Evolutionary conservation across 2,797 vertebrate species (phyloP).

Genomic region (Champsocephalus esox): DNA sequence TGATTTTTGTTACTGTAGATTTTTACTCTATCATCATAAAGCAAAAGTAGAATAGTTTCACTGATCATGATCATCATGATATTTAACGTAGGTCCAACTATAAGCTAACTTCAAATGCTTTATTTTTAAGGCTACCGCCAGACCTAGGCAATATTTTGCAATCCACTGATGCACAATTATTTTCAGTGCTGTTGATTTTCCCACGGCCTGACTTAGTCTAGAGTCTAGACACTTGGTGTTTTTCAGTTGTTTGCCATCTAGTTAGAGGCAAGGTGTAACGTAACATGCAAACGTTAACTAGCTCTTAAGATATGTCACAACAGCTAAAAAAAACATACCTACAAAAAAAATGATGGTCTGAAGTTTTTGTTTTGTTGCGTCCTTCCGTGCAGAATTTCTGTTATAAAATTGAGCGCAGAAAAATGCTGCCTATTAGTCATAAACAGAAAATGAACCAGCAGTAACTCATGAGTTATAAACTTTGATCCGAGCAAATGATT

Average conservation of each 20-base stretch:
- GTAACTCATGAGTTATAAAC: background rate
- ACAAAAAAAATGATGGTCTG: background rate
- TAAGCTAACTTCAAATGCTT: no score
- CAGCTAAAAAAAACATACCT: background rate
- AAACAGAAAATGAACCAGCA: background rate
- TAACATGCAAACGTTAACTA: slow-evolving; percentile 16
- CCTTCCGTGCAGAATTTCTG: background rate
- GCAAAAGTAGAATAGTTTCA: background rate
- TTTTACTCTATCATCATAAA: background rate
- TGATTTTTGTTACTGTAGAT: background rate
- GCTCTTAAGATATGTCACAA: slow-evolving; percentile 13
- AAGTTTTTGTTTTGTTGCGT: background rate
- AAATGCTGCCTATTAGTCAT: background rate
- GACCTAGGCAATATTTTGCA: background rate
- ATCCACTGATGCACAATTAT: background rate
- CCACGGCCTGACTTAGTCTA: slow-evolving; percentile 8
- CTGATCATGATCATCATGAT: background rate
- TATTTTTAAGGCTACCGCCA: background rate
- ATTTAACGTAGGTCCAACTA: no score
- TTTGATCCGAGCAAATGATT: background rate
- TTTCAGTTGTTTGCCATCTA: slow-evolving; percentile 48
- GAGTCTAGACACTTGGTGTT: slow-evolving; percentile 36
- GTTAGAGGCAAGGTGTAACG: slow-evolving; percentile 57
- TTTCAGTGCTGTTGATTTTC: slow-evolving; percentile 41
- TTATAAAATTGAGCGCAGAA: background rate